Percentiles rank a stretch among this genome's conserved stretches.
These are phyloP conservation scores for Xylocopa sonorina DNA, from an alignment of 1,140 invertebrate genomes.

Conservation along the genomic window DNA sequence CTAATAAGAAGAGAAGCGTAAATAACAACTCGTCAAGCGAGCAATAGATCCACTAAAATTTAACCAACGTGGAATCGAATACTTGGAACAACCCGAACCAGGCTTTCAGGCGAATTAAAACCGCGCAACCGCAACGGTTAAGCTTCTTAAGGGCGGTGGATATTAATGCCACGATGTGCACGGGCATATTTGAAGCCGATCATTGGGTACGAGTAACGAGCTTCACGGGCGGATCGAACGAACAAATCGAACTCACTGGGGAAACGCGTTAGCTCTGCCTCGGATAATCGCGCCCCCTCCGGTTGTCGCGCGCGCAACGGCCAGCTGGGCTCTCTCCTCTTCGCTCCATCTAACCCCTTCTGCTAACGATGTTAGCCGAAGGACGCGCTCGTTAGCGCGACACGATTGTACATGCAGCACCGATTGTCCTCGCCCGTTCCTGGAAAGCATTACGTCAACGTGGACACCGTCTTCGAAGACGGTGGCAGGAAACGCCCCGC, in stretches of 20 bases:
- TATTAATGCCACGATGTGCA: slow-evolving; percentile 39
- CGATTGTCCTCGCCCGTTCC: slow-evolving; percentile 7
- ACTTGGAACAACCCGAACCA: too few relatives aligned
- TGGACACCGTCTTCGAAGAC: slow-evolving; percentile 7
- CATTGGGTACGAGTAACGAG: slow-evolving; percentile 47
- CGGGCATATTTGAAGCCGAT: slow-evolving; percentile 45
- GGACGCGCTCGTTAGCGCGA: slow-evolving; percentile 33
- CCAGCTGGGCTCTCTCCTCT: not conserved
- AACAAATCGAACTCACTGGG: slow-evolving; percentile 33
- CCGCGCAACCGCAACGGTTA: slow-evolving; percentile 25
- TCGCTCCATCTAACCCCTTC: not conserved
- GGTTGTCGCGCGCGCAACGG: not conserved
- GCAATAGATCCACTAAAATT: too few relatives aligned
- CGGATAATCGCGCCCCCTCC: slow-evolving; percentile 23
- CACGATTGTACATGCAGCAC: slow-evolving; percentile 13
- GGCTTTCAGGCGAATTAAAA: slow-evolving; percentile 49
- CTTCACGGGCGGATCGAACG: slow-evolving; percentile 14
- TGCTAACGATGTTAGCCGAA: slow-evolving; percentile 40
- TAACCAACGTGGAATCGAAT: too few relatives aligned
- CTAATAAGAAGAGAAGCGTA: too few relatives aligned
- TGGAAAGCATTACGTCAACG: slow-evolving; percentile 26
- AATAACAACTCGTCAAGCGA: too few relatives aligned
- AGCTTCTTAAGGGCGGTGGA: slow-evolving; percentile 17
- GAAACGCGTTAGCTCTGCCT: slow-evolving; percentile 7
- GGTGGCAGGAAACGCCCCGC: not conserved